phyloP scores from a whole-genome alignment of 2,888 invertebrate genomes.

The Drosophila emarginata region DNA sequence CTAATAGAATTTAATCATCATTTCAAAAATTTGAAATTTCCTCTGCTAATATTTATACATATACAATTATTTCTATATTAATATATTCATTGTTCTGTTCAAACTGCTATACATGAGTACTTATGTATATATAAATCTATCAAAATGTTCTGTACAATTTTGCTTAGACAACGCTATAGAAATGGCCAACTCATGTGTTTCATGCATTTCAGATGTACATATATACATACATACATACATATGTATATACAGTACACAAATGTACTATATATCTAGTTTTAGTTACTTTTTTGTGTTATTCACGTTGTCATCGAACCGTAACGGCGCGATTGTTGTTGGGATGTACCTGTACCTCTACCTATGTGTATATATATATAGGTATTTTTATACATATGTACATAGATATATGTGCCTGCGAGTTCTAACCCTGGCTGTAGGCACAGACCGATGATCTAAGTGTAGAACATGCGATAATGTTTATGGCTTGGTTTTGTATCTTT shows the following conservation, averaged over 20 bases:
- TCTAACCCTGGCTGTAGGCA: constrained; percentile 53
- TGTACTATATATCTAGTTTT: constrained; percentile 27
- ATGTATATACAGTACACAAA: constrained; percentile 35
- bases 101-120: constrained; percentile 13
- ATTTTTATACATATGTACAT: constrained; percentile 7
- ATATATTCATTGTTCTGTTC: constrained; percentile 34
- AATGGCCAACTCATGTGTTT: constrained; percentile 39
- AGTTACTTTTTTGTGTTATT: constrained; percentile 38
- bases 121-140: constrained; percentile 13
- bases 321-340: constrained; percentile 56
- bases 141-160: constrained; percentile 19
- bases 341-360: constrained; percentile 59
- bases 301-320: constrained; percentile 70
- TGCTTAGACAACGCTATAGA: constrained; percentile 25
- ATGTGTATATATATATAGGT: too few species aligned
- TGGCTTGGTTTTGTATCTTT: constrained; percentile 26
- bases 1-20: neutral
- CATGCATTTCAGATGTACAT: constrained; percentile 1
- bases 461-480: constrained; percentile 73
- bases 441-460: constrained; percentile 69
- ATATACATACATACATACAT: constrained; percentile 23
- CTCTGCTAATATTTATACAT: neutral
- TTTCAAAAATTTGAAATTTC: neutral
- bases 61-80: constrained; percentile 25
- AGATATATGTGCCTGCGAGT: constrained; percentile 24